Percentiles rank a stretch among this genome's conserved stretches.
phyloP scores from a whole-genome alignment of 2,888 invertebrate species.

The Seira ritae region DNA sequence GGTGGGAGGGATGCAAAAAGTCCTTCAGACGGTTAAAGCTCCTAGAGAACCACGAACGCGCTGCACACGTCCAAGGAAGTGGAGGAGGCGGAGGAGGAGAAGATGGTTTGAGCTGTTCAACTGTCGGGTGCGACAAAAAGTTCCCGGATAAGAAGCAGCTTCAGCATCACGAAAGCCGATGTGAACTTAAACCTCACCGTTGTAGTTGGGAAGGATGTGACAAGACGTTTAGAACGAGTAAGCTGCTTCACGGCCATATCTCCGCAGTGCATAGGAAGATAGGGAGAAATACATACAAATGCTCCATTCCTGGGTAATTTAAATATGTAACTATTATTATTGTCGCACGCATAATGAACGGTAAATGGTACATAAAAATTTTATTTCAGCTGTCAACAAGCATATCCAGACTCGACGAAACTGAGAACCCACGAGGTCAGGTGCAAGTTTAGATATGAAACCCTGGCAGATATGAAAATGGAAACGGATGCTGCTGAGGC shows the following conservation, averaged over 20 bases:
- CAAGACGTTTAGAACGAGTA: conserved; percentile 69
- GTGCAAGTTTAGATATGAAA: conserved; percentile 68
- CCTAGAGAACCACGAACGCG: conserved; percentile 66
- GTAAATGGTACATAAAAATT: neutral
- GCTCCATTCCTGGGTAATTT: conserved; percentile 63
- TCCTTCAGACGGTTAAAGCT: conserved; percentile 64
- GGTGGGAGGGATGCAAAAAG: conserved; percentile 68
- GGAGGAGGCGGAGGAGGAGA: conserved; percentile 53
- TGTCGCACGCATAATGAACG: too few relatives aligned
- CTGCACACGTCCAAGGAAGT: conserved; percentile 59
- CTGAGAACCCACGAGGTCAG: conserved; percentile 67
- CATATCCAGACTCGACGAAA: conserved; percentile 69
- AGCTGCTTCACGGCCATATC: conserved; percentile 68
- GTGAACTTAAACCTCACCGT: conserved; percentile 67
- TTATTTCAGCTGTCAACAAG: conserved; percentile 54
- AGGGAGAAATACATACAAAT: conserved; percentile 69
- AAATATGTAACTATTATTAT: too few relatives aligned
- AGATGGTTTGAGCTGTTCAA: conserved; percentile 63
- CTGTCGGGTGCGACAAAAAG: conserved; percentile 68
- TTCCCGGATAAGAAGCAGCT: conserved; percentile 66
- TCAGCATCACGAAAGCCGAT: conserved; percentile 67
- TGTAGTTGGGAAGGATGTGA: conserved; percentile 69
- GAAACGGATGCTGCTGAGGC: conserved; percentile 61
- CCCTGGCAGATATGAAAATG: conserved; percentile 66
- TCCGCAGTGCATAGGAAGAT: conserved; percentile 69